Base-by-base conservation (phyloP, 2,797 vertebrate genomes). In the Alauda arvensis region DNA sequence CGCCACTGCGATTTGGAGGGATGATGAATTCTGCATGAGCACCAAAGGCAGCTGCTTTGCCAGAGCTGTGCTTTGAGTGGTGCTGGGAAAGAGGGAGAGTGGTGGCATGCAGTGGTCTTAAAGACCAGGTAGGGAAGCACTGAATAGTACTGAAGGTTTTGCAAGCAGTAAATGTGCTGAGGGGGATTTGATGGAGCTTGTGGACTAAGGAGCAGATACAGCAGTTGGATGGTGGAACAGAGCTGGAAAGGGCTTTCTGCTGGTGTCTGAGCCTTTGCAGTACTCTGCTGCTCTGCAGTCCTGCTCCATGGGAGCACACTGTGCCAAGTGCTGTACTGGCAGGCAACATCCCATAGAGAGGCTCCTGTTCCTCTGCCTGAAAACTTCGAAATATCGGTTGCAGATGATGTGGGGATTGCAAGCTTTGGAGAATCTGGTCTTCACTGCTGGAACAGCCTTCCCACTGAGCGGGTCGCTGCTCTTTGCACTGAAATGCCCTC, bases 281-380 rank as follows among this genome's bases (percentile, higher is more conserved):
- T 14, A 2, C 18, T 49, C 21, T 29, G 57, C 46, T 60, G 29
- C 34, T 29, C 51, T 26, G 24, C 39, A 19, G 28, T 62, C 33
- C 28, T 40, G 6, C 18, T 31, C 19, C 1, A 0, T 29, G n/a
- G 63, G 66, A 65, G 15, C 17, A 40, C 0, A 0, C 14, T 19
- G 13, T 80, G 37, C 15, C 60, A 65, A 57, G 62, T 46, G 31
- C 49, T 48, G 15, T 29, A 14, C 56, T 65, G 34, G 18, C 56
- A 80, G 62, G 59, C 9, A 48, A 11, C 31, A n/a, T 37, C 39
- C 42, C 29, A 16, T 1, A 0, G 8, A 26, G 29, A 26, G 14
- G 24, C 21, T 76, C n/a, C 42, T 24, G 7, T 68, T 75, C 28
- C 56, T 85, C 14, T 68, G 48, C 25, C 51, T 83, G 42, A 25